Conservation (phyloP, 1,140 invertebrate genomes). For the Augochlora pura region DNA sequence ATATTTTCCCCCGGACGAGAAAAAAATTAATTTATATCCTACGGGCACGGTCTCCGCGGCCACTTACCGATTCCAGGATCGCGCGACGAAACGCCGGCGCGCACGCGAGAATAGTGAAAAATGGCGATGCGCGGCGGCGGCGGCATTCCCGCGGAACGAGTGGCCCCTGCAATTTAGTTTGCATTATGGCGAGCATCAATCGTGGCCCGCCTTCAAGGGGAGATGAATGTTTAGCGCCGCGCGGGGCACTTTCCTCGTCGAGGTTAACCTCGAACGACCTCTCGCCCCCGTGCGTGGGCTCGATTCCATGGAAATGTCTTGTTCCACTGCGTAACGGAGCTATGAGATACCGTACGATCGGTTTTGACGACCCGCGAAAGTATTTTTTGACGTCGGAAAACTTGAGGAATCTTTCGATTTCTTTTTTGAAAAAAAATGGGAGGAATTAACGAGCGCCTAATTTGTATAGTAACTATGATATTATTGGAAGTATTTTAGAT, state of each 20-base stretch:
- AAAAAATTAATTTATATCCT: constrained; percentile 54
- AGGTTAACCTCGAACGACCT: constrained; percentile 14
- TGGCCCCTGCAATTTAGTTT: constrained; percentile 61
- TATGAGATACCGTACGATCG: too few species aligned
- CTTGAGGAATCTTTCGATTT: too few species aligned
- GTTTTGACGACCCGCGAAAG: too few species aligned
- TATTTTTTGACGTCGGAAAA: too few species aligned
- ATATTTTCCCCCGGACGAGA: background rate
- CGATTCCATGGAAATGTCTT: background rate
- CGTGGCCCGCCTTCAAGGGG: constrained; percentile 35
- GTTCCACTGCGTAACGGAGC: background rate
- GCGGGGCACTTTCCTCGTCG: constrained; percentile 41
- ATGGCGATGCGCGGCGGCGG: constrained; percentile 28
- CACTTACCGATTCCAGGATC: constrained; percentile 58
- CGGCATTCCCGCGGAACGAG: constrained; percentile 41
- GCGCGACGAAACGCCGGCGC: constrained; percentile 16
- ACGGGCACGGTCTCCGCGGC: background rate
- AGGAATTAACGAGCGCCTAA: too few species aligned
- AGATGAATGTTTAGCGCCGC: constrained; percentile 65
- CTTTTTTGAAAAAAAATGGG: too few species aligned
- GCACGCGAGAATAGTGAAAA: constrained; percentile 56
- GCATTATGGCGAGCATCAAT: constrained; percentile 66
- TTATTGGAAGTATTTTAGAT: too few species aligned
- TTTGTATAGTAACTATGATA: too few species aligned
- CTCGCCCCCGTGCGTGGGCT: background rate